Base-by-base conservation (phyloP, 2,797 vertebrate genomes). In the Corythornis leucogaster region DNA sequence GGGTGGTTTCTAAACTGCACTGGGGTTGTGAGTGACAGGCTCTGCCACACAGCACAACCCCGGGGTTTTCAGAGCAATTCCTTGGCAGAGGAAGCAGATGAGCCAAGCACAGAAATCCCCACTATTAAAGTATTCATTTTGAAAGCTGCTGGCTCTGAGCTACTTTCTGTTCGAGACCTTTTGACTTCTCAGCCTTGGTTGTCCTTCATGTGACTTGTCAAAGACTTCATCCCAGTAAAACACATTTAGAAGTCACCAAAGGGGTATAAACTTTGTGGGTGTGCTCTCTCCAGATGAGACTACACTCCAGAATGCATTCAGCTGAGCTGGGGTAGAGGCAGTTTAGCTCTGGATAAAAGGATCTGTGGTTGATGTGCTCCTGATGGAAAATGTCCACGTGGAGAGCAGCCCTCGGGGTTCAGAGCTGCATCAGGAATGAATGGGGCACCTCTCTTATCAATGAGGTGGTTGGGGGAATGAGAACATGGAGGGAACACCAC, bases 61-160 rank as follows among this genome's bases (percentile, higher is more conserved):
- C 10, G 4, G 57, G 46, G 19, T 4, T 26, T 74, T 79, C 12
- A 2, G 14, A 78, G 50, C 9, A 14, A 76, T 74, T 62, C 0
- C 1, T n/a, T 74, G 86, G 84, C 30, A 11, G 12, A 59, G 38
- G 64, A 62, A 92, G 25, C 1, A 35, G 63, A 61, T 45, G 62
- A 63, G 78, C 69, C 63, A 89, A 78, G 58, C 77, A 19, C 58
- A 82, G 85, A 90, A 87, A 87, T 87, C 57, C 84, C 71, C 59
- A 6, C 50, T 50, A 59, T 78, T 76, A 73, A 67, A 87, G 77
- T 62, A 57, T 85, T 82, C 43, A 24, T 91, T 81, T 77, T 63
- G 26, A 87, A 87, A 55, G 59, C 70, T 62, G 80, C 68, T 90
- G 89, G 35, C 80, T 90, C 69, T 1, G 0, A 55, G 38, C 69